Conservation (phyloP, 23 tunicate genomes). For the Trididemnum clinides region DNA sequence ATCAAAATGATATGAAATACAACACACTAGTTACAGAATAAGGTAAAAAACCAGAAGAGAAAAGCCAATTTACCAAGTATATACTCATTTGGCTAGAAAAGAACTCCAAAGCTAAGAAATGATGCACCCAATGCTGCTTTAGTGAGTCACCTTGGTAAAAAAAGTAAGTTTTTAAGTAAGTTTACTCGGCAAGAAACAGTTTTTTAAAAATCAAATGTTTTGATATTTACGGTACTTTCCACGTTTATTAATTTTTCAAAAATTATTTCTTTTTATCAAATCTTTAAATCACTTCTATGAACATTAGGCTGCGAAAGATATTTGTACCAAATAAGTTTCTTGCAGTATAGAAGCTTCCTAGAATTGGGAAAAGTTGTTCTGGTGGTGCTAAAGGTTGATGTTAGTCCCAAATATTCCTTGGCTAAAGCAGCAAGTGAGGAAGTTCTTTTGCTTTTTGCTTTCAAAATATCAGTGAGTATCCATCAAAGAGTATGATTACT, state of each 20-base stretch:
- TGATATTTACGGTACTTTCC: neutral
- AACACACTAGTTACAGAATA: neutral
- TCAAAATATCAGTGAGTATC: slow-evolving; percentile 16
- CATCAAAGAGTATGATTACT: slow-evolving; percentile 23
- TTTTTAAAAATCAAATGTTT: neutral
- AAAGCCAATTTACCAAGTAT: neutral
- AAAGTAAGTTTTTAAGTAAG: neutral
- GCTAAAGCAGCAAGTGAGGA: slow-evolving; percentile 35
- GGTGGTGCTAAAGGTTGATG: slow-evolving; percentile 1
- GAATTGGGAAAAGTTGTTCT: neutral
- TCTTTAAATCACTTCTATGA: neutral
- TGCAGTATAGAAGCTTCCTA: neutral
- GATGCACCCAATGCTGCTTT: neutral
- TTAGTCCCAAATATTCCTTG: slow-evolving; percentile 27
- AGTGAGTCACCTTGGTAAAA: neutral
- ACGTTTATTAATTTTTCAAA: neutral
- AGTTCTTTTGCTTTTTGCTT: neutral
- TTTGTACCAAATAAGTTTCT: neutral
- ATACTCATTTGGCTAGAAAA: neutral
- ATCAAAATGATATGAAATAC: too few species aligned
- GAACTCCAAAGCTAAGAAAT: neutral
- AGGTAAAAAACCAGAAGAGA: neutral
- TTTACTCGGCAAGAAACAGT: neutral
- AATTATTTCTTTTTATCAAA: neutral
- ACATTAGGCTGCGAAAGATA: neutral